Evolutionary conservation across 2,888 invertebrate species (phyloP).

Genomic region (Volucella bombylans): DNA sequence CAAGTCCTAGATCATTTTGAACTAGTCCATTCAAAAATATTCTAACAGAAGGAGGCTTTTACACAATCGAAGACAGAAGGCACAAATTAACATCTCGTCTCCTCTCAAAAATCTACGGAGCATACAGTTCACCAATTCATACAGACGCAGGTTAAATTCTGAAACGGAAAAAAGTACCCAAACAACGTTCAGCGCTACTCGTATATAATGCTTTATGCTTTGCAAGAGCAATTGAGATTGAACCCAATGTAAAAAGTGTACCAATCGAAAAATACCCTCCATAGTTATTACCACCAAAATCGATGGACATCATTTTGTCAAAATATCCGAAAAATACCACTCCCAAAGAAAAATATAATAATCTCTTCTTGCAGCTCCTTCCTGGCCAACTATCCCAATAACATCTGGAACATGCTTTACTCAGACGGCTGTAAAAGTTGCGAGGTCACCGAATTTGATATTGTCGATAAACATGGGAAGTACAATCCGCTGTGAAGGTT

Average conservation of each 20-base stretch:
- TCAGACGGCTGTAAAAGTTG: too few relatives aligned
- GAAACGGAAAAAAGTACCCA: not conserved
- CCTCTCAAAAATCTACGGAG: not conserved
- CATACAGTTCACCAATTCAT: not conserved
- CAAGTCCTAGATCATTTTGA: not conserved
- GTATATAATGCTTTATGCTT: too few relatives aligned
- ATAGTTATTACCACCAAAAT: not conserved
- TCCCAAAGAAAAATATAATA: not conserved
- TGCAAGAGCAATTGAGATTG: too few relatives aligned
- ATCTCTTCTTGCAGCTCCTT: not conserved
- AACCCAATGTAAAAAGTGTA: too few relatives aligned
- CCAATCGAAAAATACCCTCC: not conserved
- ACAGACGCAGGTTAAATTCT: not conserved
- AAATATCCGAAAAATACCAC: not conserved
- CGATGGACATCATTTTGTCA: not conserved
- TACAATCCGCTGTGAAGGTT: too few relatives aligned
- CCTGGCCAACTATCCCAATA: not conserved
- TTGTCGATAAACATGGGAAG: not conserved
- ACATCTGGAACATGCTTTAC: too few relatives aligned
- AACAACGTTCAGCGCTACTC: not conserved
- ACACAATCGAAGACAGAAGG: too few relatives aligned
- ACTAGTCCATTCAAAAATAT: too few relatives aligned
- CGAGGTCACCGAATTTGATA: conserved; percentile 31
- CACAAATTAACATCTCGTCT: too few relatives aligned
- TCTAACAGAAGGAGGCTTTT: too few relatives aligned